Evolutionary conservation across 2,113 vertebrate species (phyloP).

Genomic region (Anarhynchus alexandrinus): DNA sequence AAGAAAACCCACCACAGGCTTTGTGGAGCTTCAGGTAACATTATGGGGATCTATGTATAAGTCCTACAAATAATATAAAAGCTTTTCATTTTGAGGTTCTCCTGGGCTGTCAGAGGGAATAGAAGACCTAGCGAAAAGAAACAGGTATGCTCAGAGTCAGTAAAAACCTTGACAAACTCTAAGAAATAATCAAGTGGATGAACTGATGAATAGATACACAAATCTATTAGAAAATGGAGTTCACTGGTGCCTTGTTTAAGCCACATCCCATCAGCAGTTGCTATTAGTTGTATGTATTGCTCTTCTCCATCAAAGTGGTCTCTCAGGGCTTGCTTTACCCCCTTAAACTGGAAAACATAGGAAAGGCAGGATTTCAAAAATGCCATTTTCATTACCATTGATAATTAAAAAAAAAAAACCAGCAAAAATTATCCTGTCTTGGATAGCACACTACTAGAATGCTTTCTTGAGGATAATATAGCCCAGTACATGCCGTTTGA

Average conservation of each 20-base stretch:
- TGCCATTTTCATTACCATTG: neutral
- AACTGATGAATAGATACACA: neutral
- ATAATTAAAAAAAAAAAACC: neutral
- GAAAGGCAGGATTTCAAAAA: neutral
- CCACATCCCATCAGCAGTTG: fast-evolving
- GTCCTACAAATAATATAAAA: neutral
- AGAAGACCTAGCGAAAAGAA: neutral
- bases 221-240: neutral
- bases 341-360: neutral
- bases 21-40: neutral
- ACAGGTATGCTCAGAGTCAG: neutral
- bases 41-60: neutral
- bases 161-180: neutral
- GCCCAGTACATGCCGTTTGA: neutral
- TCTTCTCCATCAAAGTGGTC: neutral
- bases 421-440: neutral
- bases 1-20: neutral
- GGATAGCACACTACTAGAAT: neutral
- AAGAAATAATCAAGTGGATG: neutral
- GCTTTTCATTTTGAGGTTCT: neutral
- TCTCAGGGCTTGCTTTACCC: neutral
- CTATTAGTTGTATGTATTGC: neutral
- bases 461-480: neutral
- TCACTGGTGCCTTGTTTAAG: neutral
- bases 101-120: neutral